Conservation (phyloP, 1,140 invertebrate genomes). For the Macrotrachela quadricornifera region DNA sequence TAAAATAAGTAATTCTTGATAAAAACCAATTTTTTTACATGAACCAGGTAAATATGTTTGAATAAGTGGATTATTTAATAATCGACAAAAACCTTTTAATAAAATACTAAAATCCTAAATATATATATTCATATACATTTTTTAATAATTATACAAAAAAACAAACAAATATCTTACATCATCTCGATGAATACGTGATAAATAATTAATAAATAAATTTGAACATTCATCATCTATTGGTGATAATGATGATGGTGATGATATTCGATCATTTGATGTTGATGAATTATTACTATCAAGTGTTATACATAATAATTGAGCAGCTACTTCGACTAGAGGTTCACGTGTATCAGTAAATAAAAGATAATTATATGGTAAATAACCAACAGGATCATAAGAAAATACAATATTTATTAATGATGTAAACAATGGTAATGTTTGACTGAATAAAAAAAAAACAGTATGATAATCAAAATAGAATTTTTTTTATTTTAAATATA, state of each 20-base stretch:
- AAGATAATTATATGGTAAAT: conserved; percentile 90
- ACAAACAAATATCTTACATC: conserved; percentile 37
- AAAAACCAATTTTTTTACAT: conserved; percentile 82
- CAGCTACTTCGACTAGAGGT: conserved; percentile 74
- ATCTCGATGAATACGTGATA: conserved; percentile 89
- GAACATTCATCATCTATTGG: conserved; percentile 8
- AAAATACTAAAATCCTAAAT: conserved; percentile 73
- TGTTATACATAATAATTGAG: conserved; percentile 38
- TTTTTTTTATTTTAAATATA: no score
- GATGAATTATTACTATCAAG: conserved; percentile 1
- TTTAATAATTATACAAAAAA: background rate
- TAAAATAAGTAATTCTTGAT: conserved; percentile 87
- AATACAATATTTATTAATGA: conserved; percentile 88
- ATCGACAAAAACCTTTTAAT: conserved; percentile 69
- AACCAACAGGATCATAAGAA: conserved; percentile 85
- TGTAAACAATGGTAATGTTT: conserved; percentile 89
- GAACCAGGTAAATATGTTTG: conserved; percentile 96
- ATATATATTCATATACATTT: background rate
- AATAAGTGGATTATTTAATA: conserved; percentile 81
- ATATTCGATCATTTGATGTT: background rate
- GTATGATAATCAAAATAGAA: background rate
- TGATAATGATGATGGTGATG: background rate
- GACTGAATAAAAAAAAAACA: conserved; percentile 33
- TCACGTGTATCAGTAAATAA: conserved; percentile 82
- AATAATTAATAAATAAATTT: conserved; percentile 95